These are phyloP conservation scores for Gallinago undulata DNA, from an alignment of 2,113 vertebrate species.

Conservation along the genomic window DNA sequence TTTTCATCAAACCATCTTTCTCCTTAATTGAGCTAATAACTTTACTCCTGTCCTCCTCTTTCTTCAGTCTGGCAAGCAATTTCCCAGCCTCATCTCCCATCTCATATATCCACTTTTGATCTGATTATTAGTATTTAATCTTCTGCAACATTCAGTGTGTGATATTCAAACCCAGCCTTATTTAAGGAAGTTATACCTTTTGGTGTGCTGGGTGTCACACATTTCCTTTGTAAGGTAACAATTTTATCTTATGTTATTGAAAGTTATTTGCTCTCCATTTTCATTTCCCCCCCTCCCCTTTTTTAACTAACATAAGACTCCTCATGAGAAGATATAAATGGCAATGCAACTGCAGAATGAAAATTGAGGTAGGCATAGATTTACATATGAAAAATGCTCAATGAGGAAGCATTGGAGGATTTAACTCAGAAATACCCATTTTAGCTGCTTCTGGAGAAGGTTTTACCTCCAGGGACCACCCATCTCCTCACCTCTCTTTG, in stretches of 20 bases:
- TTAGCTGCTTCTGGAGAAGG: not conserved
- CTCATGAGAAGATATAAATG: not conserved
- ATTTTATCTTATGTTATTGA: not conserved
- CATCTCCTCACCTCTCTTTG: not conserved
- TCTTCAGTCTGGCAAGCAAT: constrained; percentile 46
- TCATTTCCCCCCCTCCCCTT: not conserved
- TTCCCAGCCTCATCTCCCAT: constrained; percentile 44
- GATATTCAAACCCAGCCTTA: not conserved
- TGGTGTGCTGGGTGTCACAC: not conserved
- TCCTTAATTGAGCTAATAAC: constrained; percentile 64
- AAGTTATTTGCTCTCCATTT: not conserved
- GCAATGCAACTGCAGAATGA: not conserved
- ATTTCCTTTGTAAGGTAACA: not conserved
- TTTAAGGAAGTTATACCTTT: not conserved
- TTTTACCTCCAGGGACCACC: not conserved
- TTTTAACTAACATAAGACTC: not conserved
- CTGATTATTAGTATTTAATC: constrained; percentile 56
- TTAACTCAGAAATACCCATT: not conserved
- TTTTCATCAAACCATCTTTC: constrained; percentile 41
- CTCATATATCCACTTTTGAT: constrained; percentile 38
- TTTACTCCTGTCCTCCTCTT: constrained; percentile 44
- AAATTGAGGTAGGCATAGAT: not conserved
- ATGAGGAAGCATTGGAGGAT: not conserved
- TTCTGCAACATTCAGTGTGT: not conserved
- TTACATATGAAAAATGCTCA: not conserved